Evolutionary conservation across 1,140 invertebrate species (phyloP).

Genomic region (Psilanteris sp.): DNA sequence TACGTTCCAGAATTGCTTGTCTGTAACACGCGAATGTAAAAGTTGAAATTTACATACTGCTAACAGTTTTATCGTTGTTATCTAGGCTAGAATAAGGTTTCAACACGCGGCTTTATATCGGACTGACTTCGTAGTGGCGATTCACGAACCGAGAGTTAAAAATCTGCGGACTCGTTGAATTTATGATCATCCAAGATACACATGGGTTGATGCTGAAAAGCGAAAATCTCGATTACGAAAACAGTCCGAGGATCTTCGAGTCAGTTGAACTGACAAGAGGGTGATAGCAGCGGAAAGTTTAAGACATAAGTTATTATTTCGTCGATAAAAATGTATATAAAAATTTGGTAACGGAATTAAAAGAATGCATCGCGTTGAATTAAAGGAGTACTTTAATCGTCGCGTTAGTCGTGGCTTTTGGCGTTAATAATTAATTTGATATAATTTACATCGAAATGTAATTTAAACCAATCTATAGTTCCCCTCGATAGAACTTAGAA

Average conservation of each 20-base stretch:
- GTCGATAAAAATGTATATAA: slow-evolving; percentile 17
- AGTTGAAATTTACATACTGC: slow-evolving; percentile 61
- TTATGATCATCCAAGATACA: slow-evolving; percentile 59
- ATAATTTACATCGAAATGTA: no score
- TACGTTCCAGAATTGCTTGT: slow-evolving; percentile 36
- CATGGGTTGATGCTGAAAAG: slow-evolving; percentile 47
- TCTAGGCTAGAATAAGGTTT: slow-evolving; percentile 50
- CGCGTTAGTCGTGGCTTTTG: no score
- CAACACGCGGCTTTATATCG: slow-evolving; percentile 46
- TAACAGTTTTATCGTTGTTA: slow-evolving; percentile 59
- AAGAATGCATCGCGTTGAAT: no score
- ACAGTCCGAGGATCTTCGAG: slow-evolving; percentile 30
- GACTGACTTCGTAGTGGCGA: slow-evolving; percentile 9
- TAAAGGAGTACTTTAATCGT: no score
- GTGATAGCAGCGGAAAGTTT: slow-evolving; percentile 27
- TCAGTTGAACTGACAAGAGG: slow-evolving; percentile 19
- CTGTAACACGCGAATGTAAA: slow-evolving; percentile 49
- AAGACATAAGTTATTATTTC: slow-evolving; percentile 33
- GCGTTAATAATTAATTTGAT: no score
- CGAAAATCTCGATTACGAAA: slow-evolving; percentile 59
- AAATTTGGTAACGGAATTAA: no score
- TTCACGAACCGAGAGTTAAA: slow-evolving; percentile 38
- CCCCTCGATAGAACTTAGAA: slow-evolving; percentile 25
- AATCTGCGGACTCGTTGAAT: slow-evolving; percentile 46
- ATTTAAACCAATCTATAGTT: no score